Evolutionary conservation across 2,113 vertebrate species (phyloP).

Genomic region (Limanda limanda): DNA sequence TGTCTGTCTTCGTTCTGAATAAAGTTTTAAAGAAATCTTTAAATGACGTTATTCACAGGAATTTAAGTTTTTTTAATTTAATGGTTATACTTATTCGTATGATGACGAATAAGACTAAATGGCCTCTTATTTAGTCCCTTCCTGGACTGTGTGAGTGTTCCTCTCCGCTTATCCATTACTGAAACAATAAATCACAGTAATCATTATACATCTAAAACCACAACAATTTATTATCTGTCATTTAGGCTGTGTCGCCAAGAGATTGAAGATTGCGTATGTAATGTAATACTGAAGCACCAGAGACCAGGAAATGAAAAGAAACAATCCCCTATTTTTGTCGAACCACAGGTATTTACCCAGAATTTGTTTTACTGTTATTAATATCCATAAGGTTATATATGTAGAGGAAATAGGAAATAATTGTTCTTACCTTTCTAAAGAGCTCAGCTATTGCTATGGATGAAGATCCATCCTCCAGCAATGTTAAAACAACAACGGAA

Average conservation of each 20-base stretch:
- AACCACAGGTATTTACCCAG: conserved; percentile 88
- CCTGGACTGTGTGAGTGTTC: no score
- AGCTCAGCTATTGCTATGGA: conserved; percentile 90
- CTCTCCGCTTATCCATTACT: no score
- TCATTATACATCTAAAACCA: no score
- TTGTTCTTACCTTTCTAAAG: conserved; percentile 69
- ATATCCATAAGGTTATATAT: background rate
- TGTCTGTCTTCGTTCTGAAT: no score
- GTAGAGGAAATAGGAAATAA: background rate
- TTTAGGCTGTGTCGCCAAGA: conserved; percentile 90
- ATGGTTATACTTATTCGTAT: no score
- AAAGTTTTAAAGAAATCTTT: no score
- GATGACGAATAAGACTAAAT: no score
- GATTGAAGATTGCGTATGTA: conserved; percentile 93
- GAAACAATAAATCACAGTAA: no score
- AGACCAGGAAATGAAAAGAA: conserved; percentile 82
- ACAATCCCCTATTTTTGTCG: conserved; percentile 82
- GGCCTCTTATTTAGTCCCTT: no score
- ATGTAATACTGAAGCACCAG: conserved; percentile 89
- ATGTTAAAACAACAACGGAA: conserved; percentile 86
- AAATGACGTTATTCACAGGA: no score
- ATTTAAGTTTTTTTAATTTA: no score
- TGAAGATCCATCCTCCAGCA: conserved; percentile 80
- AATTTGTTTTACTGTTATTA: background rate
- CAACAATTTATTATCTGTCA: no score